phyloP scores from a whole-genome alignment of 2,797 vertebrate genomes.

The Rhadinocentrus ornatus region DNA sequence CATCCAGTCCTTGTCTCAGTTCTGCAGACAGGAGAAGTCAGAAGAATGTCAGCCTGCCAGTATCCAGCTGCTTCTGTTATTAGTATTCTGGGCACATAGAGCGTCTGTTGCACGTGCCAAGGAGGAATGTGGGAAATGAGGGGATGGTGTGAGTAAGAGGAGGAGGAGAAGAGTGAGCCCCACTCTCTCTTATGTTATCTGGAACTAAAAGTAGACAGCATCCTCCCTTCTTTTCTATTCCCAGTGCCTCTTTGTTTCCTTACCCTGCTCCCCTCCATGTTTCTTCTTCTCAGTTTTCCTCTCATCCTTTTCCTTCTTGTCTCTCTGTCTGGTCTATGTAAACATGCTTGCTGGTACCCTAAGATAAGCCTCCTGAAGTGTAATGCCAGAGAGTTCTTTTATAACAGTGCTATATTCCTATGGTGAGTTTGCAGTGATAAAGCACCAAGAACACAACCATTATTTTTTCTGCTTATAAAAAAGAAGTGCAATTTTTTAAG shows the following conservation, averaged over 20 bases:
- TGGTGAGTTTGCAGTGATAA: slow-evolving; percentile 19
- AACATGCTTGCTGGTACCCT: slow-evolving; percentile 62
- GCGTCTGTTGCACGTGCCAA: slow-evolving; percentile 76
- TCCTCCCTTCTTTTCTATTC: slow-evolving; percentile 71
- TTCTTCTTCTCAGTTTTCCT: slow-evolving; percentile 40
- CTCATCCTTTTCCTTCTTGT: slow-evolving; percentile 36
- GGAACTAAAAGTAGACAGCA: slow-evolving; percentile 77
- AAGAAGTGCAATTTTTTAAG: slow-evolving; percentile 9
- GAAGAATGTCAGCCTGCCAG: slow-evolving; percentile 77
- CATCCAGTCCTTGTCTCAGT: slow-evolving; percentile 59
- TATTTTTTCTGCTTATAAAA: slow-evolving; percentile 20
- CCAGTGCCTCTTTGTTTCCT: slow-evolving; percentile 63
- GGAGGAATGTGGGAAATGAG: slow-evolving; percentile 73
- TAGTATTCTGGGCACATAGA: slow-evolving; percentile 76
- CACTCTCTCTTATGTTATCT: slow-evolving; percentile 65
- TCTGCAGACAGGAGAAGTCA: slow-evolving; percentile 69
- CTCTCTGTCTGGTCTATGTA: slow-evolving; percentile 55
- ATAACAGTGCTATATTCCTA: slow-evolving; percentile 38
- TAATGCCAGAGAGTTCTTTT: slow-evolving; percentile 36
- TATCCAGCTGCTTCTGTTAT: slow-evolving; percentile 78
- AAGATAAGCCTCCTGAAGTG: slow-evolving; percentile 62
- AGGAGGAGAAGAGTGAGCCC: slow-evolving; percentile 49
- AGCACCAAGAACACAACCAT: slow-evolving; percentile 32
- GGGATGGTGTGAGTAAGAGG: slow-evolving; percentile 50
- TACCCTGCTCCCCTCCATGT: slow-evolving; percentile 36